Conservation (phyloP, 2,797 vertebrate species). For the Danio tinwini region DNA sequence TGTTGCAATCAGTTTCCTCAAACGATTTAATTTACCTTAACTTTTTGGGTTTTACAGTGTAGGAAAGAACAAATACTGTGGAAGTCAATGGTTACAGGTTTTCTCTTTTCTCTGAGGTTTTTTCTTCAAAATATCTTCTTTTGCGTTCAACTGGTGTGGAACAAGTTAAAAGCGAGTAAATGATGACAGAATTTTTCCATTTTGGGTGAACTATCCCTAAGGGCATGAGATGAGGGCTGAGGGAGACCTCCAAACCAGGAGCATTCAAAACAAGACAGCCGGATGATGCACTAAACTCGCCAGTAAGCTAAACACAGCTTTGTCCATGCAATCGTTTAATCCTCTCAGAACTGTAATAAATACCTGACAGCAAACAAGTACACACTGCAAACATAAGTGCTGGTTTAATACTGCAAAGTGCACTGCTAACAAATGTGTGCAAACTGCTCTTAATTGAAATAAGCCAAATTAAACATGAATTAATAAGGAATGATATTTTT, state of each 20-base stretch:
- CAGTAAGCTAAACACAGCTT: constrained; percentile 62
- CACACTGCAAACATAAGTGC: constrained; percentile 35
- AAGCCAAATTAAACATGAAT: neutral
- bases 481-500: neutral
- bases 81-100: too few species aligned
- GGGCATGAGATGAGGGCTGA: neutral
- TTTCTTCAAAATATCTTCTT: too few species aligned
- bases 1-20: too few species aligned
- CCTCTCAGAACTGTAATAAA: constrained; percentile 60
- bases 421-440: neutral
- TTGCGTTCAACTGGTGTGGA: too few species aligned
- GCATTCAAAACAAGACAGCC: constrained; percentile 29
- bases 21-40: too few species aligned
- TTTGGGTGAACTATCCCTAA: neutral
- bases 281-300: constrained; percentile 55
- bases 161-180: neutral
- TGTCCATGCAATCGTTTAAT: constrained; percentile 60
- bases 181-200: neutral
- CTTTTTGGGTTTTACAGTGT: too few species aligned
- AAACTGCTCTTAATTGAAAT: neutral
- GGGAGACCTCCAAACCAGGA: neutral
- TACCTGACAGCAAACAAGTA: constrained; percentile 54
- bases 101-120: too few species aligned
- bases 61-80: too few species aligned
- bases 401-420: constrained; percentile 25